Base-by-base conservation (phyloP, 2,797 vertebrate genomes). In the Mico argentatus region DNA sequence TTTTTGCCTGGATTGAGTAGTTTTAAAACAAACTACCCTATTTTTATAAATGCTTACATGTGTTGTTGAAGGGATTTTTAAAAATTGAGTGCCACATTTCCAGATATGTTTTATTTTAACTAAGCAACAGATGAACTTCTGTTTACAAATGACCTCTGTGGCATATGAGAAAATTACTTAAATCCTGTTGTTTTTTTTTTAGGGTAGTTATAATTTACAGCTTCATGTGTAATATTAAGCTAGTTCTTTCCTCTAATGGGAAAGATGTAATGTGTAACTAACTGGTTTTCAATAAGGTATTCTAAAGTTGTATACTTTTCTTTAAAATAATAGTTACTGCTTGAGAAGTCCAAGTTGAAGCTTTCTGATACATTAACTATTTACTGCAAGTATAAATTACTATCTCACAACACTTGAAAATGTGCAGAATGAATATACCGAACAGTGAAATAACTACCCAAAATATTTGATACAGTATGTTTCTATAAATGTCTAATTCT, bases 21-120 rank as follows among this genome's bases (percentile, higher is more conserved):
- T 95, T 92, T 95, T 88, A 83, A 96, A 95, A 91, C n/a, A 92
- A 95, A 90, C 33, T 77, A 39, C 30, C 24, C 11, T 79, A 80
- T 76, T 93, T 94, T 96, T 88, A 61, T 90, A 95, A 97, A 92
- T 64, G 55, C 93, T 86, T 90, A 77, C 48, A 80, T 94, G 24
- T 89, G 82, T 96, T 94, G 61, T 84, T 95, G 36, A 92, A 85
- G 87, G 26, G 11, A 26, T 90, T 90, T 96, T 73, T 12, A 36
- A 95, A 92, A 97, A 41, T 20, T 36, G 36, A 85, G n/a, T 75
- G 55, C 41, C 64, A 50, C 36, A 11, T 82, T 96, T 97, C 55
- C 76, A 85, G 92, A 72, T 90, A 80, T 36, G 19, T 95, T 94
- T 86, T 94, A 92, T 88, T 59, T 81, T 95, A 85, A 76, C 57